Evolutionary conservation across 2,888 invertebrate genomes (phyloP), one percentile per base, ranked within the genome.

Genomic region (Trachelus tabidus): DNA sequence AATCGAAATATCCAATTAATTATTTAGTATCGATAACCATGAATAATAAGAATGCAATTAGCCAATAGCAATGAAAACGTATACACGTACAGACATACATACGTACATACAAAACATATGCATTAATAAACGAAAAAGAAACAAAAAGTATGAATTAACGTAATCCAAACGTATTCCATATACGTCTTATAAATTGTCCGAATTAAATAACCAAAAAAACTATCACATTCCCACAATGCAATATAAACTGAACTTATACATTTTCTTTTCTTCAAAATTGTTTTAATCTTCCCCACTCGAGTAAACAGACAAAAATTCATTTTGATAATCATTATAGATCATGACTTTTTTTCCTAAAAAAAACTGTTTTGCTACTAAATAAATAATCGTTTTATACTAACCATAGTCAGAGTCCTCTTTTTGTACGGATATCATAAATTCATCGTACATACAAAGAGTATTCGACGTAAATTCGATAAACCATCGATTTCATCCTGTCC

Each of bases 31-130:
- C 40, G 40, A 40, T 23, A 56, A 23, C 15, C 40, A 56, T 56
- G 6, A 23, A 23, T 56, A 56, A 4, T 23, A 15, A 15, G 0
- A 23, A 23, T 56, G 23, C 15, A 56, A 23, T 56, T 56, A 56
- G 40, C 23, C 23, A 56, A 56, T 56, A 56, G 40, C 15, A 56
- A 56, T 56, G 40, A 23, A 4, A 56, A 56, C 40, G 40, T 56
- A 56, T 56, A 23, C 40, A 23, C 9, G 40, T 56, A 23, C 23
- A 56, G 30, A 34, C 73, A 76, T 68, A n/a, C 68, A 75, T 15
- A 77, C 74, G 33, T 73, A 68, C 34, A 68, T 40, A 69, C 34
- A 75, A 31, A 77, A 23, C 30, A 40, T 35, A 75, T 30, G 37
- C 12, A 73, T 78, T 30, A 34, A 69, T 12, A 23, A 35, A 68